Evolutionary conservation across 2,888 invertebrate genomes (phyloP).

Genomic region (Tuberolachnus salignus): DNA sequence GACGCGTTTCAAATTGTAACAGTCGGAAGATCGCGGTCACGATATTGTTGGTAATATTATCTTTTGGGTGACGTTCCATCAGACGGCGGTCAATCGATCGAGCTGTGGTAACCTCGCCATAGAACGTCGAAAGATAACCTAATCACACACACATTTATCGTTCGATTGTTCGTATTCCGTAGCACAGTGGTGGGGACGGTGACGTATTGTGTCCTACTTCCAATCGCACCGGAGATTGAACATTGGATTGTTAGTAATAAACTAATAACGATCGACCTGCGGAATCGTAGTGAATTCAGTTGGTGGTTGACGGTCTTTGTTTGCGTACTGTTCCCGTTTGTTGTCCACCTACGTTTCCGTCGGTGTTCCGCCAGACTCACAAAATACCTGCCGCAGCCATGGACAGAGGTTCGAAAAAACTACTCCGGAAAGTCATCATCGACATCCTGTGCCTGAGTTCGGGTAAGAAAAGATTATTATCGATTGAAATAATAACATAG

Average conservation of each 20-base stretch:
- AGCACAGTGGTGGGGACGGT: not conserved
- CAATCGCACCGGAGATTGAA: not conserved
- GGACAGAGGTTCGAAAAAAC: slow-evolving; percentile 54
- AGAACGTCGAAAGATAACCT: too few relatives aligned
- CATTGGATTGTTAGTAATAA: too few relatives aligned
- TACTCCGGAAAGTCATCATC: slow-evolving; percentile 43
- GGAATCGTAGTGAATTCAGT: not conserved
- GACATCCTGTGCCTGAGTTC: slow-evolving; percentile 47
- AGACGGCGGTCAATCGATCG: too few relatives aligned
- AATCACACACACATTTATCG: too few relatives aligned
- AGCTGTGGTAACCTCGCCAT: too few relatives aligned
- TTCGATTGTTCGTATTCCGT: too few relatives aligned
- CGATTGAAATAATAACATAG: not conserved
- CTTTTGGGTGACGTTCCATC: too few relatives aligned
- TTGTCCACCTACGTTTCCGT: not conserved
- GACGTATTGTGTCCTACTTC: not conserved
- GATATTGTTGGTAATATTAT: too few relatives aligned
- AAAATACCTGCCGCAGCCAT: not conserved
- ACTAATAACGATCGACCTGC: too few relatives aligned
- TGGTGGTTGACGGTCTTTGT: not conserved
- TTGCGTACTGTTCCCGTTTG: not conserved
- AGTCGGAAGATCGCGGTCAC: too few relatives aligned
- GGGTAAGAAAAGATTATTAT: slow-evolving; percentile 42
- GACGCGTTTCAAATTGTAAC: too few relatives aligned
- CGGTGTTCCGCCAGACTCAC: not conserved